A percentile compares a stretch with the other conserved stretches of the same genome.
phyloP scores from a whole-genome alignment of 2,113 vertebrate species.

The Polyodon spathula region DNA sequence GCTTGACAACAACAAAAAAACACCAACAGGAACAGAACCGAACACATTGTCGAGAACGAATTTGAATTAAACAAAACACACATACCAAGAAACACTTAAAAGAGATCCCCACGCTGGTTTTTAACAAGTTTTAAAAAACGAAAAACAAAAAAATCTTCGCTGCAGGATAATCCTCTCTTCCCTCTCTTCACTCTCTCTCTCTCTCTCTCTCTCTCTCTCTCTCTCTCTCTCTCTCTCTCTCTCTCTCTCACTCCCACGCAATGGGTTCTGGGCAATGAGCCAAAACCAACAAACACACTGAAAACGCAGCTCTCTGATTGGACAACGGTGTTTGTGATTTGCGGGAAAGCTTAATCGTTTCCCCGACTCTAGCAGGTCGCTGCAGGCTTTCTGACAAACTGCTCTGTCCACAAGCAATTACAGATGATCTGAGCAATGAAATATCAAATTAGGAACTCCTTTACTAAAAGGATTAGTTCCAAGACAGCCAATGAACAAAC shows the following conservation, averaged over 20 bases:
- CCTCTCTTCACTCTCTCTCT: neutral
- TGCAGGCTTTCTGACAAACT: too few species aligned
- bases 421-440: too few species aligned
- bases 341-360: constrained; percentile 59
- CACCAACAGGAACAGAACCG: neutral
- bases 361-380: constrained; percentile 40
- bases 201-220: constrained; percentile 11
- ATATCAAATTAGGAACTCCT: too few species aligned
- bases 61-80: neutral
- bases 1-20: constrained; percentile 5
- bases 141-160: neutral
- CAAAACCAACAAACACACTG: too few species aligned
- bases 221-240: constrained; percentile 13
- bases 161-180: neutral
- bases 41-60: neutral
- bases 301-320: constrained; percentile 22
- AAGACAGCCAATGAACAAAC: too few species aligned
- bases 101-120: neutral
- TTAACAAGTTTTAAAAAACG: too few species aligned
- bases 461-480: too few species aligned
- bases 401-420: too few species aligned
- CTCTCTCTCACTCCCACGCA: constrained; percentile 31
- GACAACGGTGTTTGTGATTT: constrained; percentile 38
- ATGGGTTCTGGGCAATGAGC: constrained; percentile 22
- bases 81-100: constrained; percentile 9